Conservation (phyloP, 2,888 invertebrate genomes). For the Seira sanloemensis region DNA sequence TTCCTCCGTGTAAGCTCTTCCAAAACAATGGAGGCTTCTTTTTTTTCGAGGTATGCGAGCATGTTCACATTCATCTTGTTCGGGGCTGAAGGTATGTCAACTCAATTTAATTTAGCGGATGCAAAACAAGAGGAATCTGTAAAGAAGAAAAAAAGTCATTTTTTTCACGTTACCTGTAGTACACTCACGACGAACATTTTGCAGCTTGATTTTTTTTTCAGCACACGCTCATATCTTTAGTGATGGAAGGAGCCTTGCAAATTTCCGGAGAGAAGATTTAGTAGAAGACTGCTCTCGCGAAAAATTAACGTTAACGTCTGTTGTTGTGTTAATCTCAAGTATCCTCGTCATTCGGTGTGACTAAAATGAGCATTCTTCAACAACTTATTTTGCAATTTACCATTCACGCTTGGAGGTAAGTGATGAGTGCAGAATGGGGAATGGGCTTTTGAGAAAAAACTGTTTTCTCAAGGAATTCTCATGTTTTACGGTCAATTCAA, state of each 20-base stretch:
- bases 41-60: too few species aligned
- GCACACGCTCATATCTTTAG: not conserved
- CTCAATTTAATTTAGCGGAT: too few species aligned
- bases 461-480: not conserved
- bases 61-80: too few species aligned
- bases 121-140: not conserved
- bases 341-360: not conserved
- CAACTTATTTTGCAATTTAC: not conserved
- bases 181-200: slow-evolving; percentile 65
- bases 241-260: not conserved
- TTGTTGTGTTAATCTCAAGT: not conserved
- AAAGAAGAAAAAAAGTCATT: not conserved
- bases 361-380: not conserved
- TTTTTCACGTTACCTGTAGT: slow-evolving; percentile 62
- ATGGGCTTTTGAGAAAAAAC: not conserved
- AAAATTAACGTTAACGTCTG: not conserved
- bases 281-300: too few species aligned
- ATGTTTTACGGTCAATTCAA: slow-evolving; percentile 51
- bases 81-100: too few species aligned
- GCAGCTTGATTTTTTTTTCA: slow-evolving; percentile 53
- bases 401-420: not conserved
- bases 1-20: too few species aligned
- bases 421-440: not conserved
- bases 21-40: too few species aligned
- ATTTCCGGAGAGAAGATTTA: not conserved